Percentiles rank a stretch among this genome's conserved stretches.
Conservation (phyloP, 2,888 invertebrate genomes). For the Cynaeus angustus region DNA sequence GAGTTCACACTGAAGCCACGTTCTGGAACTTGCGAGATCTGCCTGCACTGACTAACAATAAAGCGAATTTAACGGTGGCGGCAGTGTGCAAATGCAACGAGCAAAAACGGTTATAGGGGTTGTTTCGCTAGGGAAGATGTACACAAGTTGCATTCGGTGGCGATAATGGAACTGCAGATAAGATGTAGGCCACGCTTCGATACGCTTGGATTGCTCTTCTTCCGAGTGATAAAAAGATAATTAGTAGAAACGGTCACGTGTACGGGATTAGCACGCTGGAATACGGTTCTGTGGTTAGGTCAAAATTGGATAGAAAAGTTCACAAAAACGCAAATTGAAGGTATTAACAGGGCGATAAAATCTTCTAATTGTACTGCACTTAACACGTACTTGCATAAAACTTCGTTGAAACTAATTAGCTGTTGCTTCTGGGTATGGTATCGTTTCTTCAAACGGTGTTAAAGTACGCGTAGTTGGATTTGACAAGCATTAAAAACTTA, state of each 20-base stretch:
- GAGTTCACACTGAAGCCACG: slow-evolving; percentile 24
- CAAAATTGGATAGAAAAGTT: no score
- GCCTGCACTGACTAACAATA: slow-evolving; percentile 41
- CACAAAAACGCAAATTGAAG: no score
- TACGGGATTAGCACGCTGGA: slow-evolving; percentile 14
- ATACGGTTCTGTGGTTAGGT: no score
- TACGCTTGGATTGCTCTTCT: slow-evolving; percentile 28
- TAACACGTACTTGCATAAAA: no score
- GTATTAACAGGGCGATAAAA: no score
- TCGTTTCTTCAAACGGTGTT: no score
- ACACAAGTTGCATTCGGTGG: slow-evolving; percentile 24
- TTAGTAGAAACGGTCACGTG: slow-evolving; percentile 22
- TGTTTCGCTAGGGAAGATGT: slow-evolving; percentile 21
- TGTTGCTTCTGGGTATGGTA: no score
- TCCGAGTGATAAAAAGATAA: slow-evolving; percentile 27
- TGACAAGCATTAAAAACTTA: no score
- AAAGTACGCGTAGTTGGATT: no score
- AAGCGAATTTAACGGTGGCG: slow-evolving; percentile 31
- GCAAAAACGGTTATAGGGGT: slow-evolving; percentile 35
- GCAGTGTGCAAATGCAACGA: slow-evolving; percentile 17
- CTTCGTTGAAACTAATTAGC: no score
- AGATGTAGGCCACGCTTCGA: slow-evolving; percentile 18
- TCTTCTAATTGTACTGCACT: no score
- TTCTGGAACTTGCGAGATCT: slow-evolving; percentile 42
- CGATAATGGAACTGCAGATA: slow-evolving; percentile 28